Conservation (phyloP, 2,888 invertebrate species). For the Lithodes maja region DNA sequence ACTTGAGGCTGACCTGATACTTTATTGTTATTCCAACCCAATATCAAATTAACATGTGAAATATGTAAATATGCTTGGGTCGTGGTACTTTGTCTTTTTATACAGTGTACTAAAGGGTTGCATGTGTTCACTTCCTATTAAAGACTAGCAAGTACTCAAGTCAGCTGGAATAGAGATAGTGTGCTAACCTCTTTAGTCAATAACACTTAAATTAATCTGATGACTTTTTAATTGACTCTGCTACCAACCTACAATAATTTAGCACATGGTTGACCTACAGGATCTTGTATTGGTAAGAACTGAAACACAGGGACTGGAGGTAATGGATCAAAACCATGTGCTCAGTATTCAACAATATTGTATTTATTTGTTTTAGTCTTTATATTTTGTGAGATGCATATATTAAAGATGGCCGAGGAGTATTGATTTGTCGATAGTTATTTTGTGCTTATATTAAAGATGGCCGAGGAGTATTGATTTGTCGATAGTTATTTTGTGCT, state of each 20-base stretch:
- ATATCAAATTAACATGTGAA: too few relatives aligned
- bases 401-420: not conserved
- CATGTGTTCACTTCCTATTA: too few relatives aligned
- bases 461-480: not conserved
- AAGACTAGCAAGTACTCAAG: too few relatives aligned
- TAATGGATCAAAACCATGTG: not conserved
- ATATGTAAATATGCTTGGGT: too few relatives aligned
- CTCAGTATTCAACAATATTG: not conserved
- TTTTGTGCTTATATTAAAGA: not conserved
- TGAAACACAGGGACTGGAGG: not conserved
- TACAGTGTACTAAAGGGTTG: not conserved
- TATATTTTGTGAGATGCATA: not conserved
- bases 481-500: not conserved
- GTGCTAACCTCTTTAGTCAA: too few relatives aligned
- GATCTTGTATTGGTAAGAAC: not conserved
- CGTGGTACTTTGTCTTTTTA: too few relatives aligned
- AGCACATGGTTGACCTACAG: not conserved
- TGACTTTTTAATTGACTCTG: not conserved
- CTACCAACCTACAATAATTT: not conserved
- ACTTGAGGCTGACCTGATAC: too few relatives aligned
- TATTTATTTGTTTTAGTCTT: not conserved
- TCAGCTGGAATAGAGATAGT: too few relatives aligned
- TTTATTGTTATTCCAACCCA: too few relatives aligned
- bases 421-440: not conserved
- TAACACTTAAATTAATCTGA: not conserved